Base-by-base conservation (phyloP, 2,113 vertebrate genomes). In the Percina caprodes region DNA sequence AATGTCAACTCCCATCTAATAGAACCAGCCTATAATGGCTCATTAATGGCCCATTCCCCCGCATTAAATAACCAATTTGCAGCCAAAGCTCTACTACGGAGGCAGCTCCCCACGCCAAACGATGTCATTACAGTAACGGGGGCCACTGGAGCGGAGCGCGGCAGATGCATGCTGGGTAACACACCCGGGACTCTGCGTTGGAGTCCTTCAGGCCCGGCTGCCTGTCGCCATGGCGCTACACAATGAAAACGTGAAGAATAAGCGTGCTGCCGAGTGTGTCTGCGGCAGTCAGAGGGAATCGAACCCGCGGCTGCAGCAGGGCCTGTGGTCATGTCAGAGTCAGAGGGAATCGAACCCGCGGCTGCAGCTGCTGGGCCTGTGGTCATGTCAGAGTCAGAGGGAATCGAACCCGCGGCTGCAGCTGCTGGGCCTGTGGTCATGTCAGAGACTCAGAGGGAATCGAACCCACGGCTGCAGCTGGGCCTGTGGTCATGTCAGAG, bases 11-110 rank as follows among this genome's bases (percentile, higher is more conserved):
- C 58, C 61, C 62, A 49, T 79, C 80, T 61, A 52, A 86, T 30
- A 59, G 63, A 75, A 73, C 16, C 4, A 30, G 30, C 63, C 75
- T 79, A 70, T 76, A 77, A 85, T 30, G 82, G 55, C 51, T 6
- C 56, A 14, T 54, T 75, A 81, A 81, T 56, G 65, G 79, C 66
- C 69, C 68, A 77, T 87, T 30, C 67, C 70, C 55, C 61, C 18
- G 12, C 67, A 77, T 78, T 87, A 85, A 89, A 87, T 63, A 80
- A 85, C 69, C 82, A 74, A 75, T 87, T 82, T 87, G 74, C 69
- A 75, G 73, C 51, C 19, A 80, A 80, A 83, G 56, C 60, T 49
- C 83, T 69, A 74, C 87, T 83, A 85, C 23, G 60, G 77, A 73
- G 77, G 80, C 42, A 55, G 5, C 79, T 85, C 18, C 12, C 68